These are phyloP conservation scores for Drosophila subpulchrella DNA, from an alignment of 1,140 invertebrate genomes.

Conservation along the genomic window DNA sequence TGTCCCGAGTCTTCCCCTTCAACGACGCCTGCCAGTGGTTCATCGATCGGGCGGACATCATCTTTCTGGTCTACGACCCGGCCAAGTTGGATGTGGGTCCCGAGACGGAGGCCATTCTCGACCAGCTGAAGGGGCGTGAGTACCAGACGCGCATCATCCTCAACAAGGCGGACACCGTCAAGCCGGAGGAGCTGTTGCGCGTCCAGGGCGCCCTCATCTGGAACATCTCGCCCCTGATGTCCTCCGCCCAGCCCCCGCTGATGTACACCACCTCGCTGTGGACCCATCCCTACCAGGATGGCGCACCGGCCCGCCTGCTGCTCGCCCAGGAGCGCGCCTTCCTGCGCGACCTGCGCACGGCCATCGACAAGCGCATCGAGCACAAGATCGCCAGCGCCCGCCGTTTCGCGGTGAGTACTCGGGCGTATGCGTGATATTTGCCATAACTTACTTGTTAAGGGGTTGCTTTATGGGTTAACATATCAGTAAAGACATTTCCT, in stretches of 20 bases:
- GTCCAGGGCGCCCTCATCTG: constrained; percentile 97
- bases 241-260: constrained; percentile 96
- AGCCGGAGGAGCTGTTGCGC: constrained; percentile 95
- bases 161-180: constrained; percentile 97
- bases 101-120: constrained; percentile 96
- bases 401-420: constrained; percentile 93
- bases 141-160: constrained; percentile 95
- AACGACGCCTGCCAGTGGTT: constrained; percentile 98
- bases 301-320: constrained; percentile 91
- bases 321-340: constrained; percentile 95
- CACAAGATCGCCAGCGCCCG: constrained; percentile 97
- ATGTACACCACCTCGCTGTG: constrained; percentile 97
- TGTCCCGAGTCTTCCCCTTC: constrained; percentile 96
- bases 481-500: too few species aligned
- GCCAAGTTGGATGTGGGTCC: constrained; percentile 97
- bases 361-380: constrained; percentile 94
- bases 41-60: constrained; percentile 97
- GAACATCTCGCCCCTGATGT: constrained; percentile 98
- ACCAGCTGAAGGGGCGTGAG: constrained; percentile 96
- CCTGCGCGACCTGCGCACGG: constrained; percentile 92
- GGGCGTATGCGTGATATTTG: not conserved
- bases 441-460: too few species aligned
- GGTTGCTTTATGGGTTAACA: too few species aligned
- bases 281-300: constrained; percentile 93
- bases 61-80: constrained; percentile 97